Base-by-base conservation (phyloP, 2,888 invertebrate species). In the Lymantria dispar region DNA sequence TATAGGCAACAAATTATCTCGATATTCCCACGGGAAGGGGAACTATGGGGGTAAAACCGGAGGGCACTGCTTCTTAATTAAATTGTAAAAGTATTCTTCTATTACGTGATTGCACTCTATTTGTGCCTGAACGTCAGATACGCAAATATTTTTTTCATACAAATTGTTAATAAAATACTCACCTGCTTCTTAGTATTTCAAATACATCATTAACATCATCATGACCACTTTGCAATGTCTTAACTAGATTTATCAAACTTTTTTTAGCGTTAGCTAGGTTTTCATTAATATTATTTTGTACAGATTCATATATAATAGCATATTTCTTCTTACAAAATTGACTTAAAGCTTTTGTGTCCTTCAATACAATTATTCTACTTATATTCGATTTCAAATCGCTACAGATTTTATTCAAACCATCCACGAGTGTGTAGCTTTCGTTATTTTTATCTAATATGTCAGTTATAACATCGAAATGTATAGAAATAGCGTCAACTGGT, bases 391-490 rank as follows among this genome's bases (percentile, higher is more conserved):
- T 74, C 8, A 83, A 57, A 62, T 78, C 64, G 10, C 70, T 57
- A 53, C 91, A 91, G 57, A 76, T 70, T 11, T 56, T 50, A 15
- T 74, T 62, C 14, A 89, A 52, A 0, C 76, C 78, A 40, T 81
- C 64, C 0, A 73, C 61, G n/a, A 88, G 54, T 42, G 68, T 76
- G 50, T 76, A 80, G 46, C 74, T 68, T 2, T 74, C 68, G 54
- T 76, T 55, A 45, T 78, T 72, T 40, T 46, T 72, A 76, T 80
- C 78, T 42, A 89, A 12, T 0, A 81, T 46, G 53, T 86, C 76
- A 40, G 87, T 89, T 51, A 91, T 54, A 1, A 84, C 41, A 68
- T 91, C 90, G 52, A 85, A 91, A 71, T 84, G 80, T 51, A 88
- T 62, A 0, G 78, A 77, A 14, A 87, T 58, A 3, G 74, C 70